A percentile compares a stretch with the other conserved stretches of the same genome.
Evolutionary conservation across 2,888 invertebrate genomes (phyloP).

Genomic region (Cerastis leucographa): DNA sequence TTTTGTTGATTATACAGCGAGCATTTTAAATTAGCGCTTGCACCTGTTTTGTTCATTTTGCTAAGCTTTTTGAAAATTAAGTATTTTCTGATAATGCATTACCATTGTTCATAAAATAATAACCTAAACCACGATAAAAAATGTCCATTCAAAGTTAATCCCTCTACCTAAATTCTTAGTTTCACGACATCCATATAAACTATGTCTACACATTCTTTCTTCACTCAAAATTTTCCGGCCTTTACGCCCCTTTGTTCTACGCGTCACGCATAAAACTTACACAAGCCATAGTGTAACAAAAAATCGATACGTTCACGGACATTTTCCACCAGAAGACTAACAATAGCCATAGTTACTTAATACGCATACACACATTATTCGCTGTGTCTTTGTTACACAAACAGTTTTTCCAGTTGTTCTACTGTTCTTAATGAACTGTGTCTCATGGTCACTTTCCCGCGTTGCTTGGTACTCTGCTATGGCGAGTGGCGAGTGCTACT

Average conservation of each 20-base stretch:
- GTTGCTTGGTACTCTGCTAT: constrained; percentile 26
- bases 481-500: constrained; percentile 11
- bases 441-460: constrained; percentile 55
- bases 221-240: constrained; percentile 29
- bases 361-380: constrained; percentile 74
- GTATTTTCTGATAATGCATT: background rate
- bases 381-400: constrained; percentile 75
- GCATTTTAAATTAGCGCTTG: background rate
- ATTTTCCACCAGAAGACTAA: constrained; percentile 72
- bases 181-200: background rate
- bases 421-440: constrained; percentile 59
- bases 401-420: constrained; percentile 69
- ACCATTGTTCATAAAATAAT: background rate
- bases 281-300: constrained; percentile 45
- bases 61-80: background rate
- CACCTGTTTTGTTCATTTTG: background rate
- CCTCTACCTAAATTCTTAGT: background rate
- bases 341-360: constrained; percentile 76
- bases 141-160: background rate
- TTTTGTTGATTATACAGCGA: background rate
- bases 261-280: constrained; percentile 45
- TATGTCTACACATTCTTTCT: constrained; percentile 16
- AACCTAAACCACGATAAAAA: background rate
- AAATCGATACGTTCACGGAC: constrained; percentile 63
- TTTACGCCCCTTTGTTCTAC: constrained; percentile 39